Conservation (phyloP, 2,888 invertebrate species). For the Melanostoma scalare region DNA sequence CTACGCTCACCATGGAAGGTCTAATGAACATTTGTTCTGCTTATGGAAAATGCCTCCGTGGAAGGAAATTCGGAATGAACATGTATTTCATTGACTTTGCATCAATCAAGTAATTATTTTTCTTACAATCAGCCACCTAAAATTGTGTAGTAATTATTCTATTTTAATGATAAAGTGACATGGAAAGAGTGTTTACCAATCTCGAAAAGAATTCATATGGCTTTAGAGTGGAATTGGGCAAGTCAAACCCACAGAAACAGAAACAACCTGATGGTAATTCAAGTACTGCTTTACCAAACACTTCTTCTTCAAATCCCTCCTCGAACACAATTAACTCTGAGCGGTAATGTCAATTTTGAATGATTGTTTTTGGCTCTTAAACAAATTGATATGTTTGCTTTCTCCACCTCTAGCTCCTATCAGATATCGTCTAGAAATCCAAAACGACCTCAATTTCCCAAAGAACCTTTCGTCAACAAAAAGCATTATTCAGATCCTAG, state of each 20-base stretch:
- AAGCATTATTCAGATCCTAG: conserved; percentile 73
- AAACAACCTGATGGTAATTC: not conserved
- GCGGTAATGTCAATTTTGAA: conserved; percentile 28
- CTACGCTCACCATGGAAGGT: conserved; percentile 67
- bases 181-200: conserved; percentile 75
- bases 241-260: conserved; percentile 24
- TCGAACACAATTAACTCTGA: conserved; percentile 69
- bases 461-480: conserved; percentile 68
- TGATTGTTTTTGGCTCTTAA: not conserved
- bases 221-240: conserved; percentile 69
- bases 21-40: conserved; percentile 73
- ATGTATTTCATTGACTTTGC: conserved; percentile 47
- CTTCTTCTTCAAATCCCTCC: conserved; percentile 15
- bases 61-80: not conserved
- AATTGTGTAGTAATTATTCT: not conserved
- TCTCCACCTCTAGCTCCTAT: conserved; percentile 66
- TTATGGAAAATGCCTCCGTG: conserved; percentile 41
- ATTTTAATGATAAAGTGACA: conserved; percentile 69
- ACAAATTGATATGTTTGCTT: not conserved
- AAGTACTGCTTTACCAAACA: conserved; percentile 6
- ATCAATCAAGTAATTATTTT: conserved; percentile 43
- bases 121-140: too few relatives aligned
- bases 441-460: conserved; percentile 75
- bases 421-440: conserved; percentile 73
- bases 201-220: conserved; percentile 74